Base-by-base conservation (phyloP, 1,140 invertebrate genomes). In the Drosophila rufa region DNA sequence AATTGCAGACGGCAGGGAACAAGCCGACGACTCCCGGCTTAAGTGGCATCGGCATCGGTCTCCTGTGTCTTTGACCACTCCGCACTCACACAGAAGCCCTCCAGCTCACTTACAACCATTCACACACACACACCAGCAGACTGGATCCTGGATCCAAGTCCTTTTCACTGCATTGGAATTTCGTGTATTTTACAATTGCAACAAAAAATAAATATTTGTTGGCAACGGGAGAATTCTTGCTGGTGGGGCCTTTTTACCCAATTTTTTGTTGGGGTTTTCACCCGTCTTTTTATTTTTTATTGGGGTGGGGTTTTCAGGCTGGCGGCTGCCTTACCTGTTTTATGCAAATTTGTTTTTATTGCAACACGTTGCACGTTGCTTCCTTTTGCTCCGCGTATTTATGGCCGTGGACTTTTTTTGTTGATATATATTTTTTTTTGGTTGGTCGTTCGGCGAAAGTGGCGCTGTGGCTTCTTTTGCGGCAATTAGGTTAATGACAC, bases 401-500 rank as follows among this genome's bases (percentile, higher is more conserved):
- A 82, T 82, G 82, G 79, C 53, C 48, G 57, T 43, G 50, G 65
- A 66, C 33, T 40, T 47, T 70, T 67, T 56, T 55, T 33, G 25
- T 45, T 5, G 5, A 30, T 53, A 14, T 38, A 58, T 40, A 67
- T 38, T n/a, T 56, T 36, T 8, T 22, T 1, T 22, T 22, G 19
- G 30, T 8, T 19, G 33, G 36, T 42, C 12, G 30, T 47, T 19
- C 7, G 47, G 47, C 9, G 30, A 67, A 67, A 51, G 67, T 67
- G 67, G 62, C 22, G 64, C 40, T 69, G 65, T 66, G 66, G 59
- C 71, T 77, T 75, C 67, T 51, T 82, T 68, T 80, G 84, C 66
- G 77, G 59, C 85, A 90, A 85, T 90, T 82, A 79, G 85, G 81
- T 90, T 90, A 91, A 90, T 91, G 85, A 85, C 85, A 91, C 85